These are phyloP conservation scores for Habrosyne pyritoides DNA, from an alignment of 2,888 invertebrate genomes.

Conservation along the genomic window DNA sequence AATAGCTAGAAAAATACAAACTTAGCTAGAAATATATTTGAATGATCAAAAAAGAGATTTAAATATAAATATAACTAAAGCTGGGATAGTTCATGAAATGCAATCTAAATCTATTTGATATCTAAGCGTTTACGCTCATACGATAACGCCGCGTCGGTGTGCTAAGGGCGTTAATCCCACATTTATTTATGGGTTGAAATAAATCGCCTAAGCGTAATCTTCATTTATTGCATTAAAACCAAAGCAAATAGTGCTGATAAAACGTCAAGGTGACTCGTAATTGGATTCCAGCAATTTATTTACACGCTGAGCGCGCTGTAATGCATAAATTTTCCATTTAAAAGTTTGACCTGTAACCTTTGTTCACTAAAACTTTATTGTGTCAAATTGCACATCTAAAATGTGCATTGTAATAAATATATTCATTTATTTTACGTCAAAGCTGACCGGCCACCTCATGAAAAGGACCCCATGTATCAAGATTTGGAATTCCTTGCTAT, in stretches of 20 bases:
- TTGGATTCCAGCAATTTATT: not conserved
- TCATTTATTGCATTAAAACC: constrained; percentile 5
- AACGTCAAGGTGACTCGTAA: not conserved
- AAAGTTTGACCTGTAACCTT: not conserved
- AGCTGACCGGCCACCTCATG: no score
- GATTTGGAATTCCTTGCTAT: no score
- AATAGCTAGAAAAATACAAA: no score
- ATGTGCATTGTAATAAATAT: no score
- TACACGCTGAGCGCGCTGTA: not conserved
- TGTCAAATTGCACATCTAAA: no score
- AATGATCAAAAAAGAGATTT: no score
- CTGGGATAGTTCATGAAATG: not conserved
- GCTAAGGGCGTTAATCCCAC: constrained; percentile 8
- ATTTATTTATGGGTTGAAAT: constrained; percentile 6
- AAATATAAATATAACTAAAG: no score
- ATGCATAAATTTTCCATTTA: not conserved
- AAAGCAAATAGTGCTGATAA: not conserved
- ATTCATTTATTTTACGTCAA: no score
- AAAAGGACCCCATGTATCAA: no score
- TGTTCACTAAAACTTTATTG: not conserved
- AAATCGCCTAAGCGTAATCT: constrained; percentile 8
- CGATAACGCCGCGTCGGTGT: constrained; percentile 7
- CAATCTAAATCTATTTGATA: constrained; percentile 1
- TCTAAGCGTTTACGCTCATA: not conserved
- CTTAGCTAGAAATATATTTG: no score